phyloP scores from a whole-genome alignment of 2,888 invertebrate genomes.

The Crocallis elinguaria region DNA sequence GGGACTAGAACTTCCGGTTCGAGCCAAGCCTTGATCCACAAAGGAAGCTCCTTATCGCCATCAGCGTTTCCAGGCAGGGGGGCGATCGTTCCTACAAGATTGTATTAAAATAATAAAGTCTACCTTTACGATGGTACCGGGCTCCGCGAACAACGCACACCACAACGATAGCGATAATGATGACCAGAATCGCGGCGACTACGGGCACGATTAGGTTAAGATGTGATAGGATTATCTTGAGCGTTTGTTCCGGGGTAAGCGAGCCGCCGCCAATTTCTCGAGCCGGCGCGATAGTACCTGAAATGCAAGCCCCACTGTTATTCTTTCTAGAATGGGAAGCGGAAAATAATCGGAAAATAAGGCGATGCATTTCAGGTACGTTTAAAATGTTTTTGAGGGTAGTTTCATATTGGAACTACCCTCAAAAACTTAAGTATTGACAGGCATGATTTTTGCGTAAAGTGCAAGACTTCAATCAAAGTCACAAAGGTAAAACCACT shows the following conservation, averaged over 20 bases:
- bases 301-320: slow-evolving; percentile 84
- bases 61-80: slow-evolving; percentile 88
- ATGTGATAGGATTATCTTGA: slow-evolving; percentile 95
- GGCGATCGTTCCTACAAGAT: slow-evolving; percentile 90
- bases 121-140: slow-evolving; percentile 94
- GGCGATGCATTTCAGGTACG: slow-evolving; percentile 83
- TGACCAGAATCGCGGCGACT: slow-evolving; percentile 95
- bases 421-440: neutral
- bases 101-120: slow-evolving; percentile 28
- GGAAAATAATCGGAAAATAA: slow-evolving; percentile 32
- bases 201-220: slow-evolving; percentile 97
- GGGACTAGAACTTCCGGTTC: slow-evolving; percentile 96
- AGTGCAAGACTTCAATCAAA: too few species aligned
- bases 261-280: slow-evolving; percentile 90
- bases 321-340: slow-evolving; percentile 11
- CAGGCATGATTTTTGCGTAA: too few species aligned
- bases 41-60: slow-evolving; percentile 75
- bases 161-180: slow-evolving; percentile 96
- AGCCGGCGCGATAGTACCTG: slow-evolving; percentile 96
- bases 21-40: slow-evolving; percentile 94
- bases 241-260: slow-evolving; percentile 91
- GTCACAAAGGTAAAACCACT: too few species aligned
- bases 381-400: slow-evolving; percentile 2
- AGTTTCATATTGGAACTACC: neutral
- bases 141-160: slow-evolving; percentile 96